Evolutionary conservation across 2,797 vertebrate species (phyloP).

Genomic region (Myotis daubentonii): DNA sequence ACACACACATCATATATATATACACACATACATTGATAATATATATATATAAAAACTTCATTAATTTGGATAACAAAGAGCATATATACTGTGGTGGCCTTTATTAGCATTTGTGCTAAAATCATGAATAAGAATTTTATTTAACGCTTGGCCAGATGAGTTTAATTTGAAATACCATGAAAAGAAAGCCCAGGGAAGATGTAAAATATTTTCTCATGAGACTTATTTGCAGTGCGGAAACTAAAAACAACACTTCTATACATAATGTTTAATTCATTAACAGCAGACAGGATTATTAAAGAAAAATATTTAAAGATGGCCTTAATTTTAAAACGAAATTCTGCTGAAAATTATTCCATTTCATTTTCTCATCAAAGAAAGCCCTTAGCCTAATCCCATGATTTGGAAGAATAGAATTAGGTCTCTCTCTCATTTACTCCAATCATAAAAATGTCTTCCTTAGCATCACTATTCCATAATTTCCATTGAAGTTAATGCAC

Average conservation of each 20-base stretch:
- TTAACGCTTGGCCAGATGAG: slow-evolving; percentile 65
- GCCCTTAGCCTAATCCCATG: slow-evolving; percentile 51
- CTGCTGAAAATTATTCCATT: slow-evolving; percentile 59
- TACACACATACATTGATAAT: background rate
- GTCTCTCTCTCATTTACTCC: slow-evolving; percentile 49
- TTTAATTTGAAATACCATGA: slow-evolving; percentile 72
- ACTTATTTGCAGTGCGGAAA: slow-evolving; percentile 51
- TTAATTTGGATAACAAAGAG: slow-evolving; percentile 83
- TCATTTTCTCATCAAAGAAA: slow-evolving; percentile 73
- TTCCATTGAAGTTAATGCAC: background rate
- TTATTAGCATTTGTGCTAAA: slow-evolving; percentile 78
- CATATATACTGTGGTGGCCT: slow-evolving; percentile 69
- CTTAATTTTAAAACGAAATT: slow-evolving; percentile 48
- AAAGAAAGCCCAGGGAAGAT: slow-evolving; percentile 41
- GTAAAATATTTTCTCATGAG: slow-evolving; percentile 20
- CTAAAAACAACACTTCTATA: slow-evolving; percentile 45
- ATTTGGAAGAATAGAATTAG: slow-evolving; percentile 68
- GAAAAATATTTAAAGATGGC: slow-evolving; percentile 69
- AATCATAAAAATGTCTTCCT: slow-evolving; percentile 56
- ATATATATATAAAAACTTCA: slow-evolving; percentile 72
- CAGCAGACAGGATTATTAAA: slow-evolving; percentile 69
- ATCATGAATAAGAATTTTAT: slow-evolving; percentile 56
- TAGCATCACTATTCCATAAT: background rate
- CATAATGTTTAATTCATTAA: slow-evolving; percentile 78
- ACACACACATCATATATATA: no score